Evolutionary conservation across 2,797 vertebrate genomes (phyloP).

Genomic region (Ptychobarbus kaznakovi): DNA sequence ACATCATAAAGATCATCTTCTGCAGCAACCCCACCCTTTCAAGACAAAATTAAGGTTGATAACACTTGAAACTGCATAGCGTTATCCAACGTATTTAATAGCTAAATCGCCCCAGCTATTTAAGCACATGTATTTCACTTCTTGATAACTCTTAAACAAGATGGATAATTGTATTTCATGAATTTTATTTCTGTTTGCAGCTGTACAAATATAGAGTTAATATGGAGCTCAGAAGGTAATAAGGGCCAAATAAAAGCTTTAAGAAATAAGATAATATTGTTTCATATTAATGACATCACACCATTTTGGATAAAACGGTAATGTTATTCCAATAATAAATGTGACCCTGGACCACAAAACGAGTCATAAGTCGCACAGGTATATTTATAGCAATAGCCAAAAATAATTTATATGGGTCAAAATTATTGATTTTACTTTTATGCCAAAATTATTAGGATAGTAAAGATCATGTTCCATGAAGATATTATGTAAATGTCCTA

Average conservation of each 20-base stretch:
- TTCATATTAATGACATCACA: neutral
- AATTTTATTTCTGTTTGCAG: neutral
- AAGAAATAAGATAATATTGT: neutral
- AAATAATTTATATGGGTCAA: neutral
- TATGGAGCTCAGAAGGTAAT: neutral
- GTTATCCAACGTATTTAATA: neutral
- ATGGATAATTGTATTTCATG: neutral
- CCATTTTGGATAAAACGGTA: neutral
- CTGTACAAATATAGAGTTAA: neutral
- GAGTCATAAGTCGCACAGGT: no score
- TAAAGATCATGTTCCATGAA: no score
- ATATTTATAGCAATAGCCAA: no score
- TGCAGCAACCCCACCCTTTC: neutral
- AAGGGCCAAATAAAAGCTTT: neutral
- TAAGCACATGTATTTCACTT: neutral
- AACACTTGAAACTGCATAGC: neutral
- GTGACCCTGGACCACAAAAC: neutral
- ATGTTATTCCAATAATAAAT: neutral
- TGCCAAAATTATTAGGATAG: no score
- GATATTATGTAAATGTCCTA: neutral
- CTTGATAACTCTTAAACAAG: neutral
- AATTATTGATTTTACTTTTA: no score
- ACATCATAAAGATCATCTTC: constrained; percentile 36
- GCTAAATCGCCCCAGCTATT: neutral
- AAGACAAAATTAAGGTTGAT: neutral